Conservation (phyloP, 2,113 vertebrate genomes). For the Tursiops truncatus region DNA sequence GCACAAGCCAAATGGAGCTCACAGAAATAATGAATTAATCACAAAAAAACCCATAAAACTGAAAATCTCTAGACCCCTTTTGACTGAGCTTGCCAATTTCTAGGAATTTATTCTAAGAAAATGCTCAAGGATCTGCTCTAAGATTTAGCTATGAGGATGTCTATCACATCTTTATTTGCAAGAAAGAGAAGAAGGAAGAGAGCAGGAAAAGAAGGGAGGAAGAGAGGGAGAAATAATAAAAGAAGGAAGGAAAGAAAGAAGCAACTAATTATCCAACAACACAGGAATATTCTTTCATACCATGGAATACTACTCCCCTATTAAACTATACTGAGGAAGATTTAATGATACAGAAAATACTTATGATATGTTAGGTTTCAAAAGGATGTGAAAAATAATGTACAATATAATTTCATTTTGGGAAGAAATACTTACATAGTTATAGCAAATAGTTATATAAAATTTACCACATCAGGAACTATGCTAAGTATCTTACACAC, state of each 20-base stretch:
- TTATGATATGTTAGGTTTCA: not conserved
- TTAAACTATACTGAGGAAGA: not conserved
- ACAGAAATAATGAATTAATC: not conserved
- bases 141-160: not conserved
- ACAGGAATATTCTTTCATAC: not conserved
- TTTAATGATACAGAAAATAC: not conserved
- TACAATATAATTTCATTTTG: not conserved
- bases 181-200: not conserved
- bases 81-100: not conserved
- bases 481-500: not conserved
- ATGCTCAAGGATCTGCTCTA: not conserved
- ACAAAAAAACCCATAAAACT: not conserved
- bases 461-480: not conserved
- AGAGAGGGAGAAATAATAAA: not conserved
- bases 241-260: not conserved
- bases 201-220: not conserved
- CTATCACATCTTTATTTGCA: not conserved
- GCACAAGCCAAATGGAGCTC: not conserved
- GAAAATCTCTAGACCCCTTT: not conserved
- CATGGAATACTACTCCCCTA: not conserved
- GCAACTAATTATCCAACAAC: not conserved
- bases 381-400: not conserved
- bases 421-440: not conserved
- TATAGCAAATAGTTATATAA: not conserved
- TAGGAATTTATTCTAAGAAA: conserved; percentile 11